Percentiles rank a stretch among this genome's conserved stretches.
Evolutionary conservation across 1,140 invertebrate species (phyloP).

Genomic region (Pachyrhynchus sulphureomaculatus): DNA sequence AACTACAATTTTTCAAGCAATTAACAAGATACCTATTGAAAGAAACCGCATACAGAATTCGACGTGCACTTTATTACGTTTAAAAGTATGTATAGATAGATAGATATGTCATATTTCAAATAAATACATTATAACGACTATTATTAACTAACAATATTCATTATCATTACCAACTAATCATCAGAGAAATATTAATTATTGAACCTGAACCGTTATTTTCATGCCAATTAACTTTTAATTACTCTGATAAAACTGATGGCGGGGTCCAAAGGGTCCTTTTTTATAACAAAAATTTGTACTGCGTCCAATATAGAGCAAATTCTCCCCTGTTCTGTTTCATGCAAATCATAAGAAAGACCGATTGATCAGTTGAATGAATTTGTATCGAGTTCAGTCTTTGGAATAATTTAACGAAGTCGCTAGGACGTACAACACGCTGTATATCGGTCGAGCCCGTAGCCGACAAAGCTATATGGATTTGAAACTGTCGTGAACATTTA

Average conservation of each 20-base stretch:
- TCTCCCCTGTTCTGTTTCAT: slow-evolving; percentile 16
- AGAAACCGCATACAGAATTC: no score
- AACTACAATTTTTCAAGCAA: no score
- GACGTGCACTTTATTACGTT: no score
- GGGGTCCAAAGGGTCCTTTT: neutral
- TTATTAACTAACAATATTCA: neutral
- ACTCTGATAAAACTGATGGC: neutral
- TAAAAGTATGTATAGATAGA: no score
- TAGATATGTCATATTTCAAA: neutral
- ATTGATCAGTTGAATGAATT: slow-evolving; percentile 22
- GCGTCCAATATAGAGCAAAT: slow-evolving; percentile 15
- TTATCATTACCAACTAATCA: slow-evolving; percentile 2
- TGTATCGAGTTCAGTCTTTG: slow-evolving; percentile 22
- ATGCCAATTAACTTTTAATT: slow-evolving; percentile 17
- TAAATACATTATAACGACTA: neutral
- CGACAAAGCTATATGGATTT: neutral
- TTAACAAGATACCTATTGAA: no score
- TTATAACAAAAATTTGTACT: slow-evolving; percentile 1
- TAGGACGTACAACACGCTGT: slow-evolving; percentile 8
- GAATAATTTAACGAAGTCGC: slow-evolving; percentile 29
- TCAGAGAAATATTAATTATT: neutral
- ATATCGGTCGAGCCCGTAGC: slow-evolving; percentile 8
- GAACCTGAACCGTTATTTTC: slow-evolving; percentile 7
- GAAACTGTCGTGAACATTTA: slow-evolving; percentile 1
- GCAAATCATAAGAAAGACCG: slow-evolving; percentile 18